Evolutionary conservation across 2,888 invertebrate species (phyloP), one percentile per base, ranked within the genome.

Genomic region (Drosophila robusta): DNA sequence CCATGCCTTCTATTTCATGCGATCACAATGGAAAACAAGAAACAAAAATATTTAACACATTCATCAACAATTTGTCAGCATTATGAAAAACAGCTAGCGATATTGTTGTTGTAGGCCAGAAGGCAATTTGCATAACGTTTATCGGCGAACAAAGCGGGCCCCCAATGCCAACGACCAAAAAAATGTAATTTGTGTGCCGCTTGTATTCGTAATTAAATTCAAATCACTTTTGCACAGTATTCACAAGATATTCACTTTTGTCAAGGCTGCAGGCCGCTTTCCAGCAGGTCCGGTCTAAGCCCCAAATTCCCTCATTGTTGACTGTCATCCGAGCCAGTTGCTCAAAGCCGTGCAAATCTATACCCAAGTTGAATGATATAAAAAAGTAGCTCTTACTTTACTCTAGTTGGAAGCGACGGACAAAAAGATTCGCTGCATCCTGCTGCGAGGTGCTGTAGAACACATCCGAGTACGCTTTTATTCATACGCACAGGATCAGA

Each of bases 31-130:
- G 18, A 63, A 57, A 42, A 51, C 26, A 54, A 45, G 44, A 62
- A 47, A 47, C 51, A 45, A 52, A 79, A 64, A 79, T 75, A 82
- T 85, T 82, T 69, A 73, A 75, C 88, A 80, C 69, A 79, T 82
- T 82, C 72, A 86, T 85, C 88, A 86, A 79, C 83, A 85, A 88
- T 88, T 86, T 82, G 83, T 88, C 88, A 86, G 79, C 80, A 68
- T 58, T 80, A 65, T 77, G 56, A 61, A 69, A 60, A 68, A 64
- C 57, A 42, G 18, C 52, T 22, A 29, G 42, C 41, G 18, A 57
- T 45, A 62, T 50, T 57, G 46, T 34, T 34, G 55, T 56, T 46
- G 39, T 68, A 24, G 50, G 58, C 32, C 49, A 54, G 11, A 22
- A 22, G 63, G 57, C 49, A 70, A 82, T 82, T 82, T 82, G 66